These are phyloP conservation scores for Coecobrya sp. DNA, from an alignment of 2,888 invertebrate species.

Conservation along the genomic window DNA sequence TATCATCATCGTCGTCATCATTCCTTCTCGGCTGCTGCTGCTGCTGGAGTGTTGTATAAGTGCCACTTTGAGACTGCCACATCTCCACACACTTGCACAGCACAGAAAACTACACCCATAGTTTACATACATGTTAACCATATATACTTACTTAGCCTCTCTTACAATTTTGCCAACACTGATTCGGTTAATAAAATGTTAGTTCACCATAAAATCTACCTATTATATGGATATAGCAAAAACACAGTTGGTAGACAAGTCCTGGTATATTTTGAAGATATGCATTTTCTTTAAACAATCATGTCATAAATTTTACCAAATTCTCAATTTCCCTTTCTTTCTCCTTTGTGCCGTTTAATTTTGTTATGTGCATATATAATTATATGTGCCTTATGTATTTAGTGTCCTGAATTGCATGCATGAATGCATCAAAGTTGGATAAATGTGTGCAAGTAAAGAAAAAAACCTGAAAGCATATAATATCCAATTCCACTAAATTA, in stretches of 20 bases:
- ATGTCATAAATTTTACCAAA: conserved; percentile 7
- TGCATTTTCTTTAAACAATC: conserved; percentile 5
- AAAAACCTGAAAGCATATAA: too few relatives aligned
- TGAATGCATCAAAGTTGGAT: too few relatives aligned
- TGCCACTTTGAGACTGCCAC: conserved; percentile 38
- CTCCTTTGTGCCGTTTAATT: neutral
- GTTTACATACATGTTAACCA: conserved; percentile 29
- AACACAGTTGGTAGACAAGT: neutral
- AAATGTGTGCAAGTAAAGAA: too few relatives aligned
- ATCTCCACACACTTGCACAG: neutral
- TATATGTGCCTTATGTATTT: too few relatives aligned
- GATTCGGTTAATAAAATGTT: conserved; percentile 21
- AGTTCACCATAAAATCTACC: neutral
- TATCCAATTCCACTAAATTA: too few relatives aligned
- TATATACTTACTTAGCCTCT: too few relatives aligned
- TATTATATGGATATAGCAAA: too few relatives aligned
- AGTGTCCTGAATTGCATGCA: too few relatives aligned
- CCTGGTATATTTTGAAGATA: neutral
- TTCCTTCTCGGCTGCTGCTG: neutral
- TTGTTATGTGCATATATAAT: too few relatives aligned
- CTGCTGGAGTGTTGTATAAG: conserved; percentile 30
- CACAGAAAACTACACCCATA: neutral
- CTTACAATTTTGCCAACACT: neutral
- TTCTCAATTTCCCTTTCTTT: neutral
- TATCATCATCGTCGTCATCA: too few relatives aligned